Conservation (phyloP, 2,888 invertebrate species). For the Protodeltote pygarga region DNA sequence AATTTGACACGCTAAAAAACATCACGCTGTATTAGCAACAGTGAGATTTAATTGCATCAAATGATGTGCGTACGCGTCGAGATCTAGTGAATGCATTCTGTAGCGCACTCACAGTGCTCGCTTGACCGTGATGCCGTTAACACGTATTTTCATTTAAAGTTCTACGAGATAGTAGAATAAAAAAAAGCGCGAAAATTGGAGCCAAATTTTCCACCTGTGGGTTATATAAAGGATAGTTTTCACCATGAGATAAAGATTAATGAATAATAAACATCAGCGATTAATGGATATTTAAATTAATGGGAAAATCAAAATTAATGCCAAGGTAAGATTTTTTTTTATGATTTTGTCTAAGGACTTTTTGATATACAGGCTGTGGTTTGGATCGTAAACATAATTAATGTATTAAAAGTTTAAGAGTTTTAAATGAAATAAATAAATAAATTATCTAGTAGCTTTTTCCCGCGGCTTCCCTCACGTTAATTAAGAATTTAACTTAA, state of each 20-base stretch:
- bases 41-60: conserved; percentile 45
- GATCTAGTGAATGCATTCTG: conserved; percentile 35
- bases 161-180: neutral
- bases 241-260: too few species aligned
- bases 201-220: neutral
- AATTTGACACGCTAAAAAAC: conserved; percentile 5
- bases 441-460: too few species aligned
- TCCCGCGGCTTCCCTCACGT: too few species aligned
- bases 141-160: conserved; percentile 8
- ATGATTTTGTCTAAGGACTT: neutral
- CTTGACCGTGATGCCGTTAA: conserved; percentile 5
- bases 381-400: too few species aligned
- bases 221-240: too few species aligned
- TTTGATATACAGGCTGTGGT: too few species aligned
- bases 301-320: neutral
- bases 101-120: conserved; percentile 26
- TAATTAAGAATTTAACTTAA: too few species aligned
- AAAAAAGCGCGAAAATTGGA: neutral
- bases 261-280: too few species aligned
- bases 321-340: neutral
- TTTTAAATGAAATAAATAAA: too few species aligned
- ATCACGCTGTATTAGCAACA: conserved; percentile 37
- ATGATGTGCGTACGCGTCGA: conserved; percentile 46
- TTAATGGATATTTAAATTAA: too few species aligned
- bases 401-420: too few species aligned